phyloP scores from a whole-genome alignment of 2,113 vertebrate genomes.

The Acrocephalus kingi region DNA sequence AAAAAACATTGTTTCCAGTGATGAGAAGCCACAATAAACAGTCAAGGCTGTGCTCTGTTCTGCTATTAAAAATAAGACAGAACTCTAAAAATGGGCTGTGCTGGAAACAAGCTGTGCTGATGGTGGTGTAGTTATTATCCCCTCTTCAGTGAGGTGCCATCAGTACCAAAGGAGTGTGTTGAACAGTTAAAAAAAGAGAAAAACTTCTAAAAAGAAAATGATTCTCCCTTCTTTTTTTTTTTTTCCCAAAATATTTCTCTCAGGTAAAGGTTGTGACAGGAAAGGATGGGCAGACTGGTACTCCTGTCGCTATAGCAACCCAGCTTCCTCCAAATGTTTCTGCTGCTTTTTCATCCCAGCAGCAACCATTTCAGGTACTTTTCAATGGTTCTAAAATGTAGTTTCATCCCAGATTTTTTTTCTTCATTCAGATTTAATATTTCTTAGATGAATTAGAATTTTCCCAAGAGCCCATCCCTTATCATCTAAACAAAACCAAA shows the following conservation, averaged over 20 bases:
- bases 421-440: slow-evolving; percentile 69
- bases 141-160: slow-evolving; percentile 66
- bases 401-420: slow-evolving; percentile 76
- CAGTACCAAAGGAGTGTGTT: slow-evolving; percentile 7
- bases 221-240: slow-evolving; percentile 69
- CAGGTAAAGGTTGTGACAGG: slow-evolving; percentile 96
- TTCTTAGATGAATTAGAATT: slow-evolving; percentile 64
- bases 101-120: background rate
- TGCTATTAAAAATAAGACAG: slow-evolving; percentile 26
- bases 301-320: slow-evolving; percentile 95
- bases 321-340: slow-evolving; percentile 97
- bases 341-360: slow-evolving; percentile 90
- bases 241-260: slow-evolving; percentile 75
- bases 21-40: background rate
- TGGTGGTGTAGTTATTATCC: slow-evolving; percentile 28
- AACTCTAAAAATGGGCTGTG: background rate
- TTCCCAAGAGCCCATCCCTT: slow-evolving; percentile 66
- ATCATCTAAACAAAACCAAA: slow-evolving; percentile 52
- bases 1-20: background rate
- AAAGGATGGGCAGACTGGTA: slow-evolving; percentile 95
- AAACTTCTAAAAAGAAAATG: slow-evolving; percentile 66
- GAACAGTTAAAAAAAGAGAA: background rate
- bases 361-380: slow-evolving; percentile 91
- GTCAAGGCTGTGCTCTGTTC: background rate
- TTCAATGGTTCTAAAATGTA: slow-evolving; percentile 79